Base-by-base conservation (phyloP, 2,888 invertebrate genomes). In the Xestia ashworthii region DNA sequence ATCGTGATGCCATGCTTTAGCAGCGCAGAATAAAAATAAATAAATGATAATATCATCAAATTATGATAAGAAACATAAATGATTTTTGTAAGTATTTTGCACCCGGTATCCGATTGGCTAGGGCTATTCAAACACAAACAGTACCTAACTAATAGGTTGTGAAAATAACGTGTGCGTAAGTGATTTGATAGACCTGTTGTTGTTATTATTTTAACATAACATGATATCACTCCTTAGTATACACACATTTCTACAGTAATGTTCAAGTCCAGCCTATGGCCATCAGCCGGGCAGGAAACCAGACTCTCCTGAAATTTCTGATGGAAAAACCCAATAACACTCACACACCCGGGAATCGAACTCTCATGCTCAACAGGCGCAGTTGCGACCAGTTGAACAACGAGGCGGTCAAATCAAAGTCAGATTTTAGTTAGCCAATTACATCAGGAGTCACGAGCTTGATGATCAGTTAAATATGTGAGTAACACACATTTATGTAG, bases 391-490 rank as follows among this genome's bases (percentile, higher is more conserved):
- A 50, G 5, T 19, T 19, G 19, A 50, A 16, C 19, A 3, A 19
- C 8, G 19, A 50, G 19, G 1, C 48, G 16, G 50, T 19, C 50
- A 50, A 19, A 48, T 6, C 48, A 48, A 48, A 48, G 48, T 48
- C 16, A 48, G 16, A 19, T 48, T 19, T 48, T 8, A 32, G 3
- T 53, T 22, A 16, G 11, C 16, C 12, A 44, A 53, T 22, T 22
- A 41, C 44, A 44, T 0, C 14, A 71, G 25, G 38, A 72, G 19
- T 19, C 9, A 73, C 5, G 72, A 74, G 19, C n/a, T 74, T 32
- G n/a, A 46, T 9, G 46, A 4, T 32, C 46, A 3, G 32, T 46
- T 22, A 46, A 76, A 25, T 41, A 48, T 11, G 19, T 38, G 9
- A 19, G 32, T 38, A 9, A 38, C 16, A 19, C 32, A 32, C 14